Evolutionary conservation across 1,140 invertebrate species (phyloP), one percentile per base, ranked within the genome.

Genomic region (Prorops nasuta): DNA sequence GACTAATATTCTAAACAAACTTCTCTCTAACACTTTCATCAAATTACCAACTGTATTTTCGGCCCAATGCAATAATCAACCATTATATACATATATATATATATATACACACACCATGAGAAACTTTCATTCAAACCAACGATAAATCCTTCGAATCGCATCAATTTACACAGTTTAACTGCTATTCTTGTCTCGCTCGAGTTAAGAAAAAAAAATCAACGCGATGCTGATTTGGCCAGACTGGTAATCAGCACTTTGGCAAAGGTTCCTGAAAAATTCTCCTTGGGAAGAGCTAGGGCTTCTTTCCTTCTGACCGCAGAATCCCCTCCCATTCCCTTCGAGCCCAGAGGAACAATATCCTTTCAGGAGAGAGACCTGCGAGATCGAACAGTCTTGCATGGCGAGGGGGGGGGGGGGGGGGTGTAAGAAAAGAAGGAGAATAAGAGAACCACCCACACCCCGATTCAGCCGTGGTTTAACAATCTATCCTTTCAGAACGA

Each of bases 401-500:
- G 63, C n/a, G 60, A 63, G 56, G 60, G 49, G 50, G 38, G 58
- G 44, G 63, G 59, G 61, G 65, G 65, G 66, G 49, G 56, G 40
- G 24, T 37, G 45, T 39, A 47, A 45, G 58, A 64, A 57, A 45
- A 51, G 28, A 28, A 59, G 59, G 59, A 55, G 41, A 49, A 60
- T 61, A 62, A 59, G 66, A 58, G 39, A 35, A 49, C 14, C 47
- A 60, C n/a, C n/a, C 59, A 58, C 47, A 47, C 55, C 54, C 46
- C 61, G 43, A 71, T 71, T 71, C 64, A 69, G 51, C 56, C 51
- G 51, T 61, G 49, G 51, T 64, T 71, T 64, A 64, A 69, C 67
- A 68, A 71, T 71, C 66, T 65, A 64, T 67, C 64, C 58, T 67
- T 68, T 68, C 56, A 66, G 54, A 54, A 56, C 53, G 63, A 64